phyloP scores from a whole-genome alignment of 1,140 invertebrate genomes.

The Chironomus striatipennis region DNA sequence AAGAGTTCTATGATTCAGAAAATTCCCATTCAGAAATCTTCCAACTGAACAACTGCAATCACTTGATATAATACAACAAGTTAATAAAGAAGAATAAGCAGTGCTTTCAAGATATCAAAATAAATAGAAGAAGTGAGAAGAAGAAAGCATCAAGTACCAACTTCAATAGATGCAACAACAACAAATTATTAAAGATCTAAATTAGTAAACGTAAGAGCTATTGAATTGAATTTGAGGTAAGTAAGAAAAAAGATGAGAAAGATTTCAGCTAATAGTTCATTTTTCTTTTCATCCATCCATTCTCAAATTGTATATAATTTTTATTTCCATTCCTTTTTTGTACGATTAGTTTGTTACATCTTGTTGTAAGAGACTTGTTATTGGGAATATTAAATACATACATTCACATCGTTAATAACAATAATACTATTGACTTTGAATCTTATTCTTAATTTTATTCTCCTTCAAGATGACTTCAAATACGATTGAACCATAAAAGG shows the following conservation, averaged over 20 bases:
- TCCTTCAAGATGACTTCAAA: not conserved
- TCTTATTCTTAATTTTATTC: not conserved
- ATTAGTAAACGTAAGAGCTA: not conserved
- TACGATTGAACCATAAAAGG: conserved; percentile 7
- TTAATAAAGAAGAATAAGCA: not conserved
- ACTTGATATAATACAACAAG: conserved; percentile 13
- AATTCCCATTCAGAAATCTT: conserved; percentile 4
- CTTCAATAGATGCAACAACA: not conserved
- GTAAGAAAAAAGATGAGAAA: not conserved
- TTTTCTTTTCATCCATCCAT: too few species aligned
- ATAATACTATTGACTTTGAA: not conserved
- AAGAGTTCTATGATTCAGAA: not conserved
- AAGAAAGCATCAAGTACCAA: not conserved
- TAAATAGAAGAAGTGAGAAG: not conserved
- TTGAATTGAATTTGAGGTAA: not conserved
- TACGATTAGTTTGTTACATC: too few species aligned
- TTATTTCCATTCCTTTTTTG: too few species aligned
- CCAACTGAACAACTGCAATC: conserved; percentile 11
- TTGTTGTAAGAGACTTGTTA: not conserved
- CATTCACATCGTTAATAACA: conserved; percentile 4
- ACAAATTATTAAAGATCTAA: conserved; percentile 4
- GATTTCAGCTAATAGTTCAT: too few species aligned
- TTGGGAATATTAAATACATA: conserved; percentile 1
- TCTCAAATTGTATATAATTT: too few species aligned
- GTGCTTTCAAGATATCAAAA: not conserved